A percentile compares a stretch with the other conserved stretches of the same genome.
These are phyloP conservation scores for Desmophyllum pertusum DNA, from an alignment of 92 coral and sea anemone species.

Conservation along the genomic window DNA sequence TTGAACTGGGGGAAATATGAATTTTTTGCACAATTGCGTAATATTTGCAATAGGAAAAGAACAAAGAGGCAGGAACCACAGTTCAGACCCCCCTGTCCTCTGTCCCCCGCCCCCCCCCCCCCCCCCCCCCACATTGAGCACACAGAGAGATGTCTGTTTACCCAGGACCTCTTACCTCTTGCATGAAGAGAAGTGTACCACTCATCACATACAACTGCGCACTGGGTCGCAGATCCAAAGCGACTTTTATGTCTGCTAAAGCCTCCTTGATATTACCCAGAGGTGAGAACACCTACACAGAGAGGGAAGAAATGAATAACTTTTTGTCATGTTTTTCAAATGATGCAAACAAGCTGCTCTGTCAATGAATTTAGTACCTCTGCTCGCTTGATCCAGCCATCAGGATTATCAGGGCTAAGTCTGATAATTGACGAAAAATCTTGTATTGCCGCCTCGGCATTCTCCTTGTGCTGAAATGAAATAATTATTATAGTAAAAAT, in stretches of 20 bases:
- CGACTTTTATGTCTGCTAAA: constrained; percentile 77
- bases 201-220: constrained; percentile 82
- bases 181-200: constrained; percentile 84
- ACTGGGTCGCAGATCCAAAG: constrained; percentile 77
- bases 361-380: constrained; percentile 52
- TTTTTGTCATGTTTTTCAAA: neutral
- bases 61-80: no score
- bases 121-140: neutral
- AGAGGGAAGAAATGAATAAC: neutral
- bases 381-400: constrained; percentile 91
- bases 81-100: no score
- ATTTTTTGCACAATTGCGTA: no score
- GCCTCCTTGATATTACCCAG: constrained; percentile 82
- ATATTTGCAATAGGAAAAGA: no score
- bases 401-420: constrained; percentile 75
- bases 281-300: constrained; percentile 77
- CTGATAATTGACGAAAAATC: constrained; percentile 83
- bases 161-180: no score
- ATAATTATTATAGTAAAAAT: neutral
- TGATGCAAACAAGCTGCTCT: neutral
- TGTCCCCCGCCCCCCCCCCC: no score
- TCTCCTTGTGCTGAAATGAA: constrained; percentile 60
- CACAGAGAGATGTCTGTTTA: no score
- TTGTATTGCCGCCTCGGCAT: constrained; percentile 84
- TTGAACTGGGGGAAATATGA: no score